Percentiles rank a stretch among this genome's conserved stretches.
phyloP scores from a whole-genome alignment of 2,888 invertebrate species.

The Trachelus troglodyta region DNA sequence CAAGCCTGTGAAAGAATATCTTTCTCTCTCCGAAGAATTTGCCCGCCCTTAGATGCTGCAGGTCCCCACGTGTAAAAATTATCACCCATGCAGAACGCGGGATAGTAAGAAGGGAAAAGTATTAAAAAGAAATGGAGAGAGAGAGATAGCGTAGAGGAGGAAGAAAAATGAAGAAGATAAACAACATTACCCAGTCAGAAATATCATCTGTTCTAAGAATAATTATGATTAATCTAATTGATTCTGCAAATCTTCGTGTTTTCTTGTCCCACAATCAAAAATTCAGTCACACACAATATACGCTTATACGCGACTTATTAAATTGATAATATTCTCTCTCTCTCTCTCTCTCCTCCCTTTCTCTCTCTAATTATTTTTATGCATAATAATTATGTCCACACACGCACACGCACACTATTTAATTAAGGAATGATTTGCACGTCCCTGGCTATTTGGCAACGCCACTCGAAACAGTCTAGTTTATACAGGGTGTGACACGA shows the following conservation, averaged over 20 bases:
- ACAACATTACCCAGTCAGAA: background rate
- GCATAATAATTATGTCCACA: background rate
- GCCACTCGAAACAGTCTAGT: background rate
- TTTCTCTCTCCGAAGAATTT: background rate
- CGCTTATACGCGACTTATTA: background rate
- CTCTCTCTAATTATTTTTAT: background rate
- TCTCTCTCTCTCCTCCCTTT: too few species aligned
- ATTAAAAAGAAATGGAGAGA: background rate
- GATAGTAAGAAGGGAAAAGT: background rate
- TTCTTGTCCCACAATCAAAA: background rate
- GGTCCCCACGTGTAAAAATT: background rate
- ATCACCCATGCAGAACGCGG: background rate
- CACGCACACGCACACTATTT: background rate
- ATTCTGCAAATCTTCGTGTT: background rate
- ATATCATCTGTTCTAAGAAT: background rate
- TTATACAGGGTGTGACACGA: background rate
- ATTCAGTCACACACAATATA: background rate
- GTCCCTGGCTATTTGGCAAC: conserved; percentile 6
- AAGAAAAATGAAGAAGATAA: background rate
- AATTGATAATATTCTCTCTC: background rate
- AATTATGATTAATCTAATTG: background rate
- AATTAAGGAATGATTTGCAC: conserved; percentile 6
- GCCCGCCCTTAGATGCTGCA: background rate
- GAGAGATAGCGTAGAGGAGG: background rate
- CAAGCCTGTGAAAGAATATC: background rate